Conservation (phyloP, 1,140 invertebrate species). For the Lasioglossum baleicum region DNA sequence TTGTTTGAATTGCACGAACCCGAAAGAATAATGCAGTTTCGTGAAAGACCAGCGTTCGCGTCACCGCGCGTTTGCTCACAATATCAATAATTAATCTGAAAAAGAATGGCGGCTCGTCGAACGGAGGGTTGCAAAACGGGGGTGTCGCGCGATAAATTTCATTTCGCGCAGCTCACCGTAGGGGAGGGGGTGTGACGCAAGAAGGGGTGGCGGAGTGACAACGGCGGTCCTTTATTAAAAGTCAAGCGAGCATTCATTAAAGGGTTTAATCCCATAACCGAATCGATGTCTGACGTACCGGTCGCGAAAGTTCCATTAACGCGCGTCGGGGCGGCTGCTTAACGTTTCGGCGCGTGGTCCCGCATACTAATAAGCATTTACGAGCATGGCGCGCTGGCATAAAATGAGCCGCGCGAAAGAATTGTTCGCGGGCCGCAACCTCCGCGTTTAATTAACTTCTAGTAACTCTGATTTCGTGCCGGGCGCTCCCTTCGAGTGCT, state of each 20-base stretch:
- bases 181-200: slow-evolving; percentile 3
- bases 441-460: slow-evolving; percentile 72
- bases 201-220: slow-evolving; percentile 2
- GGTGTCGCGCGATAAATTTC: slow-evolving; percentile 17
- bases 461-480: slow-evolving; percentile 65
- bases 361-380: slow-evolving; percentile 27
- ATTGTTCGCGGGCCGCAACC: slow-evolving; percentile 35
- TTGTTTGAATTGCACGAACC: too few species aligned
- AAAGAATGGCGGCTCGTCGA: too few species aligned
- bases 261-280: slow-evolving; percentile 26
- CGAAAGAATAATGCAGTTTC: too few species aligned
- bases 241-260: slow-evolving; percentile 43
- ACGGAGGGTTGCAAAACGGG: background rate
- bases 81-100: too few species aligned
- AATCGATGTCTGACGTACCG: slow-evolving; percentile 17
- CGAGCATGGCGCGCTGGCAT: background rate
- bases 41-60: too few species aligned
- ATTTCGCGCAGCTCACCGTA: slow-evolving; percentile 2
- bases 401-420: slow-evolving; percentile 34
- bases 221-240: slow-evolving; percentile 54
- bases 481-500: slow-evolving; percentile 32
- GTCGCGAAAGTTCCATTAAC: slow-evolving; percentile 34
- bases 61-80: too few species aligned
- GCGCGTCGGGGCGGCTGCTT: background rate
- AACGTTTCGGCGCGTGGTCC: background rate